Conservation (phyloP, 2,888 invertebrate species). For the Leptogaster cylindrica region DNA sequence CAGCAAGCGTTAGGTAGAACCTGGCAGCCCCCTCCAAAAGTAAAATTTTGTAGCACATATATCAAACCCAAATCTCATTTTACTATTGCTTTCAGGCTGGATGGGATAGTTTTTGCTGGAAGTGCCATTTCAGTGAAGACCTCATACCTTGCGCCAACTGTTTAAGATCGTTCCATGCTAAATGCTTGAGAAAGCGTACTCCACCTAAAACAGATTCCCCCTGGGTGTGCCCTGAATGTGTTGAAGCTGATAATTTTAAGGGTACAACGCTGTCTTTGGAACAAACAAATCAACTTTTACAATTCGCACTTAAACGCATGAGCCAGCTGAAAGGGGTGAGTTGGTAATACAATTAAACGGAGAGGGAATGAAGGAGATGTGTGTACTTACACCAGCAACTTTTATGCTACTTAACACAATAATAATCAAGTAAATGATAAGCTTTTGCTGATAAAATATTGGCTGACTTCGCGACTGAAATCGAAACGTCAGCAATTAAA, state of each 20-base stretch:
- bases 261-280: slow-evolving; percentile 58
- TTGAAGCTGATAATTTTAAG: slow-evolving; percentile 65
- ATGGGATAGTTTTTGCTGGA: slow-evolving; percentile 87
- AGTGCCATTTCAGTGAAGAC: slow-evolving; percentile 78
- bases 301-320: slow-evolving; percentile 81
- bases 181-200: slow-evolving; percentile 70
- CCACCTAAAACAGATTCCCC: slow-evolving; percentile 62
- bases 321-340: slow-evolving; percentile 80
- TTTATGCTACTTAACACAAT: too few species aligned
- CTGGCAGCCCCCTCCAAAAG: slow-evolving; percentile 45
- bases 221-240: slow-evolving; percentile 91
- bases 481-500: too few species aligned
- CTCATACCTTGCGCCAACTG: slow-evolving; percentile 78
- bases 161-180: slow-evolving; percentile 82
- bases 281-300: slow-evolving; percentile 78
- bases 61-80: not conserved
- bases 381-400: too few species aligned
- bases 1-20: slow-evolving; percentile 15
- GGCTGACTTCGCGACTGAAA: too few species aligned
- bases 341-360: too few species aligned
- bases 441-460: too few species aligned
- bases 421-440: too few species aligned
- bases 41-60: slow-evolving; percentile 2
- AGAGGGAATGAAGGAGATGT: too few species aligned
- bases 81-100: slow-evolving; percentile 58